Evolutionary conservation across 2,113 vertebrate genomes (phyloP).

Genomic region (Asarcornis scutulata): DNA sequence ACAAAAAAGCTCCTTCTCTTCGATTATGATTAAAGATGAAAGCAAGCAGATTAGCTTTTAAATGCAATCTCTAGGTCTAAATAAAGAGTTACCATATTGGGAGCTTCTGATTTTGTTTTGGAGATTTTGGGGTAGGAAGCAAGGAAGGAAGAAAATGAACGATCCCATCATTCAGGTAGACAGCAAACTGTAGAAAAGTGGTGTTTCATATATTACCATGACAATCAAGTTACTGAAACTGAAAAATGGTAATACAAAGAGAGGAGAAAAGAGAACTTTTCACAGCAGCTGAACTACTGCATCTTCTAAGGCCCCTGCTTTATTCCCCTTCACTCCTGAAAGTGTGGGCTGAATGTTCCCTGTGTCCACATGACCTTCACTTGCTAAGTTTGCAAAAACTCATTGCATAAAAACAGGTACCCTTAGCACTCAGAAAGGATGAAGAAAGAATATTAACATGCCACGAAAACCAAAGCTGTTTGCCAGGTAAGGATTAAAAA

Average conservation of each 20-base stretch:
- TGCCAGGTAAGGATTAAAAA: neutral
- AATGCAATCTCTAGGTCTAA: neutral
- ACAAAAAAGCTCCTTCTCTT: constrained; percentile 1
- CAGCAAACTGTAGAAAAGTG: neutral
- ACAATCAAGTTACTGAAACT: neutral
- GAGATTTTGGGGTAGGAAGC: neutral
- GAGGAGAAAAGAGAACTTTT: neutral
- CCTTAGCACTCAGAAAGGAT: neutral
- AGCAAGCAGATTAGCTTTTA: neutral
- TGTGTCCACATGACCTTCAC: accelerated
- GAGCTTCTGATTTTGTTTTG: neutral
- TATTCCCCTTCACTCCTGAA: neutral
- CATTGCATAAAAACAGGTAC: neutral
- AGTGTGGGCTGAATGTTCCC: neutral
- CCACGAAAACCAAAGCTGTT: neutral
- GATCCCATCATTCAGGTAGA: neutral
- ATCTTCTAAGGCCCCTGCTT: neutral
- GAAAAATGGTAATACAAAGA: neutral
- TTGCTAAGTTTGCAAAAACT: neutral
- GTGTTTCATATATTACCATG: neutral
- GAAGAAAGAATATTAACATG: neutral
- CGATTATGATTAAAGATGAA: constrained; percentile 4
- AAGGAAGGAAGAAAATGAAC: neutral
- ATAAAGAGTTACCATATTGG: neutral
- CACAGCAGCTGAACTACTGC: neutral